A percentile compares a stretch with the other conserved stretches of the same genome.
Evolutionary conservation across 2,888 invertebrate genomes (phyloP).

Genomic region (Unio pictorum): DNA sequence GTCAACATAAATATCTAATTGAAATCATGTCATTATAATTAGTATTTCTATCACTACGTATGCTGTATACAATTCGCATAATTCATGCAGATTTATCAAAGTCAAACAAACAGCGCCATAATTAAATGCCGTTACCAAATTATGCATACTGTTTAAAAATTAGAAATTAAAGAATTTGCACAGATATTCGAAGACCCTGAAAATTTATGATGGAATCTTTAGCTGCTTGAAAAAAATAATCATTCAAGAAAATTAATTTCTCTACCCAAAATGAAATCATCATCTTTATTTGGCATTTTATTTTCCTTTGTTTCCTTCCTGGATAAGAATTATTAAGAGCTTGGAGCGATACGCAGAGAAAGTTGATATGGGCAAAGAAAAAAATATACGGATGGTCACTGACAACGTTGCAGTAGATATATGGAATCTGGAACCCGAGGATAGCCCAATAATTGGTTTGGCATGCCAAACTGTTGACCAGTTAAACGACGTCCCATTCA

Average conservation of each 20-base stretch:
- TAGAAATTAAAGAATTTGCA: too few relatives aligned
- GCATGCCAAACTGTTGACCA: constrained; percentile 36
- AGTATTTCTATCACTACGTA: too few relatives aligned
- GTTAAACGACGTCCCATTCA: constrained; percentile 17
- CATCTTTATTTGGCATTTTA: neutral
- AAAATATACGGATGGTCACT: constrained; percentile 43
- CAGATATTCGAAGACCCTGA: neutral
- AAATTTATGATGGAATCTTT: neutral
- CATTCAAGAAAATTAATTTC: neutral
- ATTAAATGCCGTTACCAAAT: too few relatives aligned
- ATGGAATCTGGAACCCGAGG: constrained; percentile 44
- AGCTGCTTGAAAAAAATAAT: neutral
- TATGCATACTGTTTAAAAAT: too few relatives aligned
- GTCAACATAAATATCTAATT: too few relatives aligned
- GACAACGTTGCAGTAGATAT: constrained; percentile 59
- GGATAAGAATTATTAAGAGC: constrained; percentile 47
- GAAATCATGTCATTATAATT: too few relatives aligned
- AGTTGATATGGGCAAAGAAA: constrained; percentile 33
- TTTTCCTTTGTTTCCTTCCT: neutral
- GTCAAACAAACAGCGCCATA: too few relatives aligned
- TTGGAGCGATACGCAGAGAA: constrained; percentile 52
- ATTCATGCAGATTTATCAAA: too few relatives aligned
- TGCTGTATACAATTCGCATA: too few relatives aligned
- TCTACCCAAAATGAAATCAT: too few relatives aligned
- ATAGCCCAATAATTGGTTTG: constrained; percentile 51